phyloP scores from a whole-genome alignment of 2,797 vertebrate genomes.

The Diglossa cyanea region DNA sequence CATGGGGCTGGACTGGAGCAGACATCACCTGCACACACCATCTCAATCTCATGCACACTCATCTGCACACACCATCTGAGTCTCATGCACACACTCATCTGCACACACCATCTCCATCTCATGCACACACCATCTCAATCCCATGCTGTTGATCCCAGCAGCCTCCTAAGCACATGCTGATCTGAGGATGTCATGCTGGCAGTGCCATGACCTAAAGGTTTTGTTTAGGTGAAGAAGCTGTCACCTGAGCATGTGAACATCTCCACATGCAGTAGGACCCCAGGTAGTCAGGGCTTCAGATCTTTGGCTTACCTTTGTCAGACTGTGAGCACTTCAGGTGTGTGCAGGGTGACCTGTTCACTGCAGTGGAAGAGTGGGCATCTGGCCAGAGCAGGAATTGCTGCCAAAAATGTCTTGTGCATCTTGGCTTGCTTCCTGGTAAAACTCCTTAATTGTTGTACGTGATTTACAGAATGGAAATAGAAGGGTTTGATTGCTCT shows the following conservation, averaged over 20 bases:
- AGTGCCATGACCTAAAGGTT: neutral
- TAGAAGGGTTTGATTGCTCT: neutral
- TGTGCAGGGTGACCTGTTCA: fast-evolving
- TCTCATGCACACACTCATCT: neutral
- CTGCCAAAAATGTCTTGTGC: neutral
- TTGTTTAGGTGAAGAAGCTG: neutral
- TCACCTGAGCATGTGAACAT: neutral
- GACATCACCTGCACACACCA: neutral
- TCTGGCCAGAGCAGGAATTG: neutral
- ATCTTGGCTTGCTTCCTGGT: neutral
- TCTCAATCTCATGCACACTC: neutral
- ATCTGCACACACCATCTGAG: neutral
- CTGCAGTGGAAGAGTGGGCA: neutral
- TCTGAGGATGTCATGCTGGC: neutral
- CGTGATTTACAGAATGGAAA: neutral
- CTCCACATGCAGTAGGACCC: neutral
- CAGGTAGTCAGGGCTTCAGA: neutral
- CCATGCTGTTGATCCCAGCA: neutral
- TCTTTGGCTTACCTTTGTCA: neutral
- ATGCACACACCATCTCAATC: neutral
- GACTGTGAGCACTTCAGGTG: neutral
- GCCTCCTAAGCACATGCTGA: neutral
- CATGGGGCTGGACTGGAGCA: neutral
- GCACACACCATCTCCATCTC: no score
- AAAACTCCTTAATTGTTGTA: neutral